These are phyloP conservation scores for Miltochrista miniata DNA, from an alignment of 2,888 invertebrate genomes.

Conservation along the genomic window DNA sequence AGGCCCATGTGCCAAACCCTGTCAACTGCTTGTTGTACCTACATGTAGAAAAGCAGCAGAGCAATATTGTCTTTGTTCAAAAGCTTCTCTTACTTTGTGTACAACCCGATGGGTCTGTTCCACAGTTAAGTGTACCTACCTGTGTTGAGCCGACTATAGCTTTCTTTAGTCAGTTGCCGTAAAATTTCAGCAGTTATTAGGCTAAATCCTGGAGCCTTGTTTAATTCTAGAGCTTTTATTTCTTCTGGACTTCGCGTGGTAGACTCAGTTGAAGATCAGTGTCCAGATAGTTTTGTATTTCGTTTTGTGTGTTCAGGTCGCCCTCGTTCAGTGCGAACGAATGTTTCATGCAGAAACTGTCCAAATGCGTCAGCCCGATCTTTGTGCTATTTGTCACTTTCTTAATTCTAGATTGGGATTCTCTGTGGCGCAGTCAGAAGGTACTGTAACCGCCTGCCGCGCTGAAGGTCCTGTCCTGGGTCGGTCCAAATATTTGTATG, in stretches of 20 bases:
- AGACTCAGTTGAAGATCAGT: neutral
- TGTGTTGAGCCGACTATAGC: neutral
- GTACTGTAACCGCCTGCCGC: too few relatives aligned
- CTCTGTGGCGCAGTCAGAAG: too few relatives aligned
- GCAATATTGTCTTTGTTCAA: neutral
- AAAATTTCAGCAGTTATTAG: neutral
- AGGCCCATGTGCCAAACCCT: neutral
- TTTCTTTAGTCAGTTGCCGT: neutral
- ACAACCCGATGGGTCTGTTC: neutral
- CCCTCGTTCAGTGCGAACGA: too few relatives aligned
- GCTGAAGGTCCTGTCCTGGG: too few relatives aligned
- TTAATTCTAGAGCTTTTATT: neutral
- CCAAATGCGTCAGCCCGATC: too few relatives aligned
- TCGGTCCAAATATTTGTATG: too few relatives aligned
- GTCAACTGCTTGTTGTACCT: neutral
- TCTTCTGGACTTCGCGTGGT: neutral
- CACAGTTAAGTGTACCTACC: neutral
- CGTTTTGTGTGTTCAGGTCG: too few relatives aligned
- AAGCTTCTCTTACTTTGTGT: neutral
- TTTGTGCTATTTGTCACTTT: too few relatives aligned
- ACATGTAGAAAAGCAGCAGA: neutral
- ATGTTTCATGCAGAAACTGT: too few relatives aligned
- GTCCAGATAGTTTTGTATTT: neutral
- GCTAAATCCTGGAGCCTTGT: neutral
- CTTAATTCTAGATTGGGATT: too few relatives aligned